These are phyloP conservation scores for Machimus rusticus DNA, from an alignment of 2,888 invertebrate species.

Conservation along the genomic window DNA sequence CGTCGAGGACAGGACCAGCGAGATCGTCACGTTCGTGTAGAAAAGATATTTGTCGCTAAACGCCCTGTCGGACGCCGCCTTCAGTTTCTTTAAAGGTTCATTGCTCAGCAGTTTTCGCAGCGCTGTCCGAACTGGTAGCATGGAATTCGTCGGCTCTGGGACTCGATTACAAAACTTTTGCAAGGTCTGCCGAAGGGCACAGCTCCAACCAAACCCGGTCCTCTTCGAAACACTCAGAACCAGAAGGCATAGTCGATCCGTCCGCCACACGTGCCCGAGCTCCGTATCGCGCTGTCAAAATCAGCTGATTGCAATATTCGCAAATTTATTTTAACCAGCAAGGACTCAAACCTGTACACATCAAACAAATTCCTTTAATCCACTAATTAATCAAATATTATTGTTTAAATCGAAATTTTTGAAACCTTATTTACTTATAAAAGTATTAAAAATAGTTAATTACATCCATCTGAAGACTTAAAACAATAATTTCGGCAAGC, in stretches of 20 bases:
- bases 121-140: neutral
- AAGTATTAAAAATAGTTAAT: neutral
- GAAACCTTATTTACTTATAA: neutral
- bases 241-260: neutral
- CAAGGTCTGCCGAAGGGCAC: neutral
- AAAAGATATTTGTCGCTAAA: slow-evolving; percentile 74
- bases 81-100: neutral
- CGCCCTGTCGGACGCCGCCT: slow-evolving; percentile 57
- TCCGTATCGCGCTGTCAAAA: neutral
- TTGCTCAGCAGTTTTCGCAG: neutral
- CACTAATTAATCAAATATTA: neutral
- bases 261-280: neutral
- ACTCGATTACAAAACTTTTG: neutral
- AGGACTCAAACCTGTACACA: neutral
- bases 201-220: neutral
- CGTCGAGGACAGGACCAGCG: slow-evolving; percentile 74
- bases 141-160: neutral
- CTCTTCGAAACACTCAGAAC: neutral
- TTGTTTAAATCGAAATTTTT: neutral
- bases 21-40: slow-evolving; percentile 81
- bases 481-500: neutral
- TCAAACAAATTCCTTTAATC: neutral
- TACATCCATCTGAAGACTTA: neutral
- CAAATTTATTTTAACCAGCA: neutral
- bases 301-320: neutral